Evolutionary conservation across 1,140 invertebrate species (phyloP), one percentile per base, ranked within the genome.

Genomic region (Caerostris darwini): DNA sequence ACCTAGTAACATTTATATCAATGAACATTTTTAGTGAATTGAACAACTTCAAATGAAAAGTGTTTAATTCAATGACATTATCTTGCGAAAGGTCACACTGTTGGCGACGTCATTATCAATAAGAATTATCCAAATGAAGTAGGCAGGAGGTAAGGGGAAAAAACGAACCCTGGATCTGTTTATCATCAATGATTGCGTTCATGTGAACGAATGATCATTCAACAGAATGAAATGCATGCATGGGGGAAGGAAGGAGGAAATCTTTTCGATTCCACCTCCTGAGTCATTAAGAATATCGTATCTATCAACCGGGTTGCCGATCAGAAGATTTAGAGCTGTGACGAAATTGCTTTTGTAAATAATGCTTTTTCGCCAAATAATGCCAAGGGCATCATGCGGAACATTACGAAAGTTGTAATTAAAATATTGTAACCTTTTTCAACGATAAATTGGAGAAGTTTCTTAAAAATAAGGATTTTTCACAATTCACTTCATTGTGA

Each of bases 111-210:
- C 17, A 67, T 17, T n/a, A 67, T 67, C 61, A 67, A 67, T 67
- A 67, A 77, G 50, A 53, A 77, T 77, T 77, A 77, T 50, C 34
- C 50, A 77, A 77, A 77, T 77, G 34, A 77, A 77, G 71, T 50
- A 77, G 50, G 71, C 50, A 77, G 71, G 50, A 77, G 50, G 71
- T 77, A 53, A 53, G 34, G 50, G 34, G 8, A 77, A 67, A 77
- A 77, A 77, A 10, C 50, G 10, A 77, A 12, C 69, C 34, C 6
- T 10, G 71, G 71, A 50, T 77, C 12, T 77, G 50, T 50, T 77
- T 77, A 77, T 53, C 71, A 14, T 53, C 50, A 77, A 19, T 50
- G 12, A 67, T 67, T 67, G 61, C 5, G 61, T 17, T 67, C 61
- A 67, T 67, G 61, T 67, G 71, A 50, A 5, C 34, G 69, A 77